Percentiles rank a stretch among this genome's conserved stretches.
Conservation (phyloP, 2,113 vertebrate species). For the Neogobius melanostomus region DNA sequence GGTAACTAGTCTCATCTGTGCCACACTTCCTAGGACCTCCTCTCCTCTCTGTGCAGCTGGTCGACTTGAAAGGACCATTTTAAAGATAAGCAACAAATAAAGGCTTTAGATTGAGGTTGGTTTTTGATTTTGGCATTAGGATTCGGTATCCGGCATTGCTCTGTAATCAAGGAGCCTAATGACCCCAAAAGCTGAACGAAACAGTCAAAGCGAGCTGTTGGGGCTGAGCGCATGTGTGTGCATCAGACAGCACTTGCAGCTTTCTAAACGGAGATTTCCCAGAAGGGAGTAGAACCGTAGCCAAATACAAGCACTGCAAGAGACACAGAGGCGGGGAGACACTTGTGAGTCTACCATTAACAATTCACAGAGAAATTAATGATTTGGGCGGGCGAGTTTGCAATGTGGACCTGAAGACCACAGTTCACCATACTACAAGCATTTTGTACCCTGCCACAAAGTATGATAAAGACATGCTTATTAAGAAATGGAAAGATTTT, state of each 20-base stretch:
- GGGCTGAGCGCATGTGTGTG: slow-evolving; percentile 3
- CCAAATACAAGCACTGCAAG: slow-evolving; percentile 14
- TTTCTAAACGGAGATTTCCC: slow-evolving; percentile 38
- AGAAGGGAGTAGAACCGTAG: background rate
- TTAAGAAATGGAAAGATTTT: no score
- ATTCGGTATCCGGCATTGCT: slow-evolving; percentile 37
- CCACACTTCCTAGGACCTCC: slow-evolving; percentile 44
- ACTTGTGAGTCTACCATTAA: slow-evolving; percentile 18
- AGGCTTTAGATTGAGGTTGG: slow-evolving; percentile 44
- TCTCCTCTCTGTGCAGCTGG: slow-evolving; percentile 44
- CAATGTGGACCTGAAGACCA: background rate
- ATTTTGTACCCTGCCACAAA: background rate
- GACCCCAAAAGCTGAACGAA: slow-evolving; percentile 32
- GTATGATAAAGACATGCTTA: no score
- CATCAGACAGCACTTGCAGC: slow-evolving; percentile 37
- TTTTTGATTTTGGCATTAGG: slow-evolving; percentile 39
- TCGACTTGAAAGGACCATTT: slow-evolving; percentile 42
- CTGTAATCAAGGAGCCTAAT: slow-evolving; percentile 62
- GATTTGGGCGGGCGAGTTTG: background rate
- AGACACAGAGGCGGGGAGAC: slow-evolving; percentile 12
- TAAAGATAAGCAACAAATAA: slow-evolving; percentile 62
- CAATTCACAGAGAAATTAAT: slow-evolving; percentile 13
- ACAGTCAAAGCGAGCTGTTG: slow-evolving; percentile 13
- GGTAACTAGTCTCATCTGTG: slow-evolving; percentile 47
- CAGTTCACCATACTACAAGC: background rate